These are phyloP conservation scores for Phrixothrix hirtus DNA, from an alignment of 2,888 invertebrate species.

Conservation along the genomic window DNA sequence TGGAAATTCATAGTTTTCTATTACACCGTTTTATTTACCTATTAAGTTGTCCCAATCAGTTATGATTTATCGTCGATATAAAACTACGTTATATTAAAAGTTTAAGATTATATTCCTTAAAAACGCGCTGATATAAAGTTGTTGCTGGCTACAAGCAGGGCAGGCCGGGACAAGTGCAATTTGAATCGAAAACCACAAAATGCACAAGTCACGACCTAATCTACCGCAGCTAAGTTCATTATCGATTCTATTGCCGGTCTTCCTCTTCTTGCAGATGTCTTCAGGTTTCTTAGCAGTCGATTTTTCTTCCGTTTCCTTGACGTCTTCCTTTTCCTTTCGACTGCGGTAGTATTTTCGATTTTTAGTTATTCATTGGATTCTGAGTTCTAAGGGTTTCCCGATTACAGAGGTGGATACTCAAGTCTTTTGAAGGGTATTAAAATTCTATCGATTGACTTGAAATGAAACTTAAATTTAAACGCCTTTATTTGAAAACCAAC, in stretches of 20 bases:
- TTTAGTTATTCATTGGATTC: conserved; percentile 23
- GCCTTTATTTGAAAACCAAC: conserved; percentile 3
- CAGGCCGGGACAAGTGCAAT: conserved; percentile 71
- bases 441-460: conserved; percentile 8
- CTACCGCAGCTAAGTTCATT: conserved; percentile 41
- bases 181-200: conserved; percentile 60
- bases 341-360: conserved; percentile 14
- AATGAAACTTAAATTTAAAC: conserved; percentile 6
- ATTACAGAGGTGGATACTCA: background rate
- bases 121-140: background rate
- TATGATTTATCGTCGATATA: background rate
- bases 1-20: too few species aligned
- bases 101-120: background rate
- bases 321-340: conserved; percentile 19
- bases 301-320: conserved; percentile 25
- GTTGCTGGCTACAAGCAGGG: conserved; percentile 44
- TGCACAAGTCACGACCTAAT: conserved; percentile 64
- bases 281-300: conserved; percentile 15
- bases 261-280: conserved; percentile 17
- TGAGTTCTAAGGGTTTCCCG: conserved; percentile 10
- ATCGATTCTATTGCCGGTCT: conserved; percentile 20
- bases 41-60: too few species aligned
- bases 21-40: background rate
- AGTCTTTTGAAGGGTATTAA: conserved; percentile 3
- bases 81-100: background rate